Conservation (phyloP, 2,888 invertebrate species). For the Noctua pronuba region DNA sequence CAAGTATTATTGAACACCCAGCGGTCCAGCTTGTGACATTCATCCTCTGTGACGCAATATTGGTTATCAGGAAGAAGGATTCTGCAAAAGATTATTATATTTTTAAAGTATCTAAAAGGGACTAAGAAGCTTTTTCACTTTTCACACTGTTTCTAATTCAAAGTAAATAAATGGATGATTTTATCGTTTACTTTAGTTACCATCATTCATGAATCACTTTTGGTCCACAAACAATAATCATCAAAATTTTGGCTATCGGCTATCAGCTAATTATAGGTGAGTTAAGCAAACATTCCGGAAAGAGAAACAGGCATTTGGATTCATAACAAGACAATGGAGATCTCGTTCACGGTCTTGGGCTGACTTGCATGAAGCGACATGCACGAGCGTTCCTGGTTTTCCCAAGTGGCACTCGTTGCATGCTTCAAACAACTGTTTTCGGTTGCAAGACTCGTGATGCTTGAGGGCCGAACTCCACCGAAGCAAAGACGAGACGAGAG, state of each 20-base stretch:
- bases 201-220: not conserved
- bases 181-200: not conserved
- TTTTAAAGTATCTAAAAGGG: not conserved
- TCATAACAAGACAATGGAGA: not conserved
- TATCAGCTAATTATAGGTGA: not conserved
- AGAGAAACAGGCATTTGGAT: not conserved
- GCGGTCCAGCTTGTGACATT: conserved; percentile 91
- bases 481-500: no score
- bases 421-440: not conserved
- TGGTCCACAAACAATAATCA: not conserved
- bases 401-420: not conserved
- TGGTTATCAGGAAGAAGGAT: conserved; percentile 88
- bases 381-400: not conserved
- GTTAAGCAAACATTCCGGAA: not conserved
- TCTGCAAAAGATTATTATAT: conserved; percentile 74
- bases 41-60: conserved; percentile 93
- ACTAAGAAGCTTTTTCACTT: not conserved
- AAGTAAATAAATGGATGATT: no score
- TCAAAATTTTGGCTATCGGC: not conserved
- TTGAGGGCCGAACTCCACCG: not conserved
- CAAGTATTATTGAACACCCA: conserved; percentile 92
- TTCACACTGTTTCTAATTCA: no score
- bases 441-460: not conserved
- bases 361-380: not conserved
- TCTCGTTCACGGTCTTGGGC: not conserved